Conservation (phyloP, 2,797 vertebrate species). For the Chelidonichthys spinosus region DNA sequence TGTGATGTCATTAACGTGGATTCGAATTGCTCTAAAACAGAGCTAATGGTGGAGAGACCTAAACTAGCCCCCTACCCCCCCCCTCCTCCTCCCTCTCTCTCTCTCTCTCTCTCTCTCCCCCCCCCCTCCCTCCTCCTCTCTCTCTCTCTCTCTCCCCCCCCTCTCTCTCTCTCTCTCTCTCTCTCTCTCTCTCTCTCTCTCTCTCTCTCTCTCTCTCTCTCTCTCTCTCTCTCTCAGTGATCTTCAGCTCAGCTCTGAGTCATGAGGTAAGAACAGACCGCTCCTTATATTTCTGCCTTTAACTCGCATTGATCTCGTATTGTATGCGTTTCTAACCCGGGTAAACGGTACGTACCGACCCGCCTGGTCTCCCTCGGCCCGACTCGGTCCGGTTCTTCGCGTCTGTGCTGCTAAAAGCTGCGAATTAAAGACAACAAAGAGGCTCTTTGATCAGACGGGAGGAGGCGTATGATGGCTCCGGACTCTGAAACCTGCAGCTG, state of each 20-base stretch:
- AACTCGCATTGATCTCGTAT: background rate
- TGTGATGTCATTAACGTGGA: no score
- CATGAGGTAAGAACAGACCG: conserved; percentile 61
- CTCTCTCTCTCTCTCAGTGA: conserved; percentile 36
- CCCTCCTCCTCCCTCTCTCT: no score
- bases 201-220: background rate
- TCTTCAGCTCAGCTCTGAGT: conserved; percentile 56
- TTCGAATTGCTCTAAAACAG: no score
- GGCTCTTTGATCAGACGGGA: background rate
- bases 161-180: accelerated
- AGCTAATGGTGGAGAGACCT: background rate
- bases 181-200: background rate
- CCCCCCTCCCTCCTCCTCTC: background rate
- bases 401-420: background rate
- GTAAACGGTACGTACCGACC: background rate
- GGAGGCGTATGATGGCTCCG: background rate
- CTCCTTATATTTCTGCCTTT: conserved; percentile 25
- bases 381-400: background rate
- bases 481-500: background rate
- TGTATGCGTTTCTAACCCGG: background rate
- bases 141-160: background rate
- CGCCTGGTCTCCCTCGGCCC: background rate
- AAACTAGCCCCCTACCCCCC: background rate
- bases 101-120: no score
- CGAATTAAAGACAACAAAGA: conserved; percentile 5